A percentile compares a stretch with the other conserved stretches of the same genome.
These are phyloP conservation scores for Semibalanus balanoides DNA, from an alignment of 1,140 invertebrate genomes.

Conservation along the genomic window DNA sequence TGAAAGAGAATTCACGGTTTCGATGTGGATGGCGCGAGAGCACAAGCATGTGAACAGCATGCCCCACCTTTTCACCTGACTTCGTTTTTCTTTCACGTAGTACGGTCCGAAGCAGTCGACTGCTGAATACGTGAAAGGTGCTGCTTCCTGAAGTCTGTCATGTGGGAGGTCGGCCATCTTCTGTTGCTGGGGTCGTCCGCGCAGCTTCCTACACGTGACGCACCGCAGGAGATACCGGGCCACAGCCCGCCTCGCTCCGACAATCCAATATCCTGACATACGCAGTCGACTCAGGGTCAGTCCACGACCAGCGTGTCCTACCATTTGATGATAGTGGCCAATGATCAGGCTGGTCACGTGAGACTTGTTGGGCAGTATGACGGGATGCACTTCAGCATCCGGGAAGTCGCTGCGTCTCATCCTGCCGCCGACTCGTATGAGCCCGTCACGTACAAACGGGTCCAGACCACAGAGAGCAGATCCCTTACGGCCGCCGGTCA, in stretches of 20 bases:
- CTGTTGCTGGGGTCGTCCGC: not conserved
- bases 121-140: constrained; percentile 3
- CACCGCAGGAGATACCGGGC: not conserved
- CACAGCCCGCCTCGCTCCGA: not conserved
- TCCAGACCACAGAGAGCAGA: not conserved
- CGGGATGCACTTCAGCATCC: not conserved
- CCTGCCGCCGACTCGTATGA: not conserved
- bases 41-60: constrained; percentile 3
- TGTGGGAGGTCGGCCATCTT: constrained; percentile 6
- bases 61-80: constrained; percentile 1
- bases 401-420: not conserved
- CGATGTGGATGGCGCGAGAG: not conserved
- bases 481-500: not conserved
- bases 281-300: not conserved
- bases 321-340: not conserved
- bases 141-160: not conserved
- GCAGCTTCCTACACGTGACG: not conserved
- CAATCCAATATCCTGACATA: not conserved
- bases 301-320: not conserved
- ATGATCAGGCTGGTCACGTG: not conserved
- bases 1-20: not conserved
- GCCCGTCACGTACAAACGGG: not conserved
- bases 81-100: not conserved
- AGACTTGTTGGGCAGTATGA: not conserved
- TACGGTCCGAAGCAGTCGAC: constrained; percentile 8